These are phyloP conservation scores for Oreotragus oreotragus DNA, from an alignment of 2,113 vertebrate genomes.

Conservation along the genomic window DNA sequence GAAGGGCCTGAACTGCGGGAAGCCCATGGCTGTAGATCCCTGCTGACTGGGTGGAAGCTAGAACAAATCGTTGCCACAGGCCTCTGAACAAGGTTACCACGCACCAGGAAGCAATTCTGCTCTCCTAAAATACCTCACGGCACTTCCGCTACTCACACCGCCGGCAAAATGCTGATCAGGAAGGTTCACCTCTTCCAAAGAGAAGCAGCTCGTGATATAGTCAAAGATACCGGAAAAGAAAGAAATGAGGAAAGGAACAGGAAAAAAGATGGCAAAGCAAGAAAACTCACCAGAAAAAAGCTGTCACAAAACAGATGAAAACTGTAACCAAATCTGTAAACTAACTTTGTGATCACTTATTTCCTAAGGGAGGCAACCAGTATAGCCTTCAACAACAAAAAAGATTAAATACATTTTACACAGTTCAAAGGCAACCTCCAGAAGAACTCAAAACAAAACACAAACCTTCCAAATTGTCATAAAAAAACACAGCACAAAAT, in stretches of 20 bases:
- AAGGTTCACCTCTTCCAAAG: not conserved
- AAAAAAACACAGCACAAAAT: conserved; percentile 8
- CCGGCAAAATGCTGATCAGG: not conserved
- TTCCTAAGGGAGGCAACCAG: conserved; percentile 8
- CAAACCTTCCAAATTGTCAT: conserved; percentile 5
- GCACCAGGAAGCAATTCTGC: not conserved
- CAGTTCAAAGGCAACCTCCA: conserved; percentile 31
- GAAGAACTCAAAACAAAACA: conserved; percentile 28
- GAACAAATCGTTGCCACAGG: not conserved
- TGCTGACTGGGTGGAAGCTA: not conserved
- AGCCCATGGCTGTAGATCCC: not conserved
- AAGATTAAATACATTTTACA: not conserved
- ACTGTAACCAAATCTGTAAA: not conserved
- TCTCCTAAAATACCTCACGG: not conserved
- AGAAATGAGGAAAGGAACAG: not conserved
- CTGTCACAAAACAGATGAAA: conserved; percentile 1
- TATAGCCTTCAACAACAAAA: not conserved
- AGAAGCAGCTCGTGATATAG: not conserved
- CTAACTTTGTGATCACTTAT: not conserved
- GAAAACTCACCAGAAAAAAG: not conserved
- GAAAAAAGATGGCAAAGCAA: not conserved
- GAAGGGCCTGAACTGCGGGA: not conserved
- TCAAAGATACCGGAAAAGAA: not conserved
- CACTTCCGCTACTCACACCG: not conserved
- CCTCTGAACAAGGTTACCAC: not conserved